phyloP scores from a whole-genome alignment of 2,888 invertebrate species.

The Eupithecia dodoneata region DNA sequence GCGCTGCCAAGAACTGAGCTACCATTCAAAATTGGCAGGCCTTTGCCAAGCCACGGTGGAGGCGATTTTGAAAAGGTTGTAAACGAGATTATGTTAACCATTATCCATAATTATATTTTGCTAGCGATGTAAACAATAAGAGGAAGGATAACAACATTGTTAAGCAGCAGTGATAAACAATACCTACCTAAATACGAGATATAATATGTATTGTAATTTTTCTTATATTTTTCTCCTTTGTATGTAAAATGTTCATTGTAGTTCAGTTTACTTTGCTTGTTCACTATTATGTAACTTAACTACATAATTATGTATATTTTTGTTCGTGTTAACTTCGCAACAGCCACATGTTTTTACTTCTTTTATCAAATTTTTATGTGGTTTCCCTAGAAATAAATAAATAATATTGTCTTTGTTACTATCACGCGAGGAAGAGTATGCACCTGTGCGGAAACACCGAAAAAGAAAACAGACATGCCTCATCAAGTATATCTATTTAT shows the following conservation, averaged over 20 bases:
- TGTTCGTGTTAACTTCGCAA: too few species aligned
- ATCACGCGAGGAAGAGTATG: neutral
- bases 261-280: too few species aligned
- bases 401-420: neutral
- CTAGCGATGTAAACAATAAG: neutral
- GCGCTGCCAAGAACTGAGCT: conserved; percentile 59
- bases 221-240: too few species aligned
- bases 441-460: neutral
- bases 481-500: too few species aligned
- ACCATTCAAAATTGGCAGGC: conserved; percentile 60
- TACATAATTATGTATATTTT: too few species aligned
- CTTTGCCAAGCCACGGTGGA: conserved; percentile 50
- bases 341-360: too few species aligned
- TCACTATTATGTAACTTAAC: too few species aligned
- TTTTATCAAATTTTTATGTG: too few species aligned
- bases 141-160: neutral
- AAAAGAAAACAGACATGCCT: too few species aligned
- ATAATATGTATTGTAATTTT: too few species aligned
- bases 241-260: too few species aligned
- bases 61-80: conserved; percentile 10
- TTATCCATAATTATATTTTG: neutral
- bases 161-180: neutral
- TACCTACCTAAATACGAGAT: neutral
- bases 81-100: neutral
- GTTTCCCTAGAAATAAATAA: too few species aligned